Evolutionary conservation across 2,113 vertebrate genomes (phyloP).

Genomic region (Hippocampus comes): DNA sequence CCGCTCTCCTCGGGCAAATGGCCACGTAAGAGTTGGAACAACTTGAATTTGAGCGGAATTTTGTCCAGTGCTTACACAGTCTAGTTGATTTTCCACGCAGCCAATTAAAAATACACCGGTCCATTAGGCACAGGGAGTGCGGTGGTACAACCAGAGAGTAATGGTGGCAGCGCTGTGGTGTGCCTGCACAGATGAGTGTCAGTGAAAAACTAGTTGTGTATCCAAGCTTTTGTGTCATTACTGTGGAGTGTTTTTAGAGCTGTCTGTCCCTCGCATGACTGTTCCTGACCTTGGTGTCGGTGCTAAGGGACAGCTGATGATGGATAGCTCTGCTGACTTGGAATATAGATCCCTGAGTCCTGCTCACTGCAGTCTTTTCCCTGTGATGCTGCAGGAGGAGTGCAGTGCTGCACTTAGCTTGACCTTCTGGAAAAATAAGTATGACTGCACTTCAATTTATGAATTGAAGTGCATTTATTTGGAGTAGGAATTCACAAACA

Average conservation of each 20-base stretch:
- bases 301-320: conserved; percentile 22
- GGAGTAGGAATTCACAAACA: no score
- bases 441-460: conserved; percentile 20
- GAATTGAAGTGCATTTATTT: background rate
- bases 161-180: conserved; percentile 18
- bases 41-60: conserved; percentile 4
- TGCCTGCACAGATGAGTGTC: conserved; percentile 12
- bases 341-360: conserved; percentile 29
- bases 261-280: conserved; percentile 10
- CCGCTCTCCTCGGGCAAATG: conserved; percentile 3
- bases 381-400: conserved; percentile 35
- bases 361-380: conserved; percentile 36
- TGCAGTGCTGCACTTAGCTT: conserved; percentile 8
- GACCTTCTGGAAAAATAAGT: conserved; percentile 22
- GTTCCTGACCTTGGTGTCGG: conserved; percentile 47
- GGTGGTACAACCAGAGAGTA: conserved; percentile 30
- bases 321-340: conserved; percentile 37
- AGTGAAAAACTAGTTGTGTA: background rate
- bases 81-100: conserved; percentile 45
- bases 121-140: conserved; percentile 44
- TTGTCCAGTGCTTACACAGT: conserved; percentile 39
- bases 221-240: background rate
- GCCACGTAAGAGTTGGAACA: conserved; percentile 3
- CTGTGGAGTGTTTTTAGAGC: conserved; percentile 12
- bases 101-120: conserved; percentile 56